Base-by-base conservation (phyloP, 2,113 vertebrate species). In the Myotis davidii region DNA sequence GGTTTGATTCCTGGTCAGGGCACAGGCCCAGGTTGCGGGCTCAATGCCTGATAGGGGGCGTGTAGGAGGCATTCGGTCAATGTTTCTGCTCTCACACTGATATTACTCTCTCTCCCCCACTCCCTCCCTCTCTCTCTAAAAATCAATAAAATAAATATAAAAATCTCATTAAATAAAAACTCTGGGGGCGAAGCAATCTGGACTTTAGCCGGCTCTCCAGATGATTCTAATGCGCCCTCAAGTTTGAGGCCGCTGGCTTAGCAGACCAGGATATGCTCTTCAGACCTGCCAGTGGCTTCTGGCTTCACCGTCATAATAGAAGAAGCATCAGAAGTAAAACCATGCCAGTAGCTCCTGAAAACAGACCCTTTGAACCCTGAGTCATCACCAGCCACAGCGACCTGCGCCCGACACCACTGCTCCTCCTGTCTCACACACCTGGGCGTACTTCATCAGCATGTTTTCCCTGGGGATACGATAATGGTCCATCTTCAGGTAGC, bases 381-480 rank as follows among this genome's bases (percentile, higher is more conserved):
- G 37, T 42, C 54, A 85, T 1, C 18, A 37, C 13, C 9, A 82
- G 42, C 18, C 61, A 74, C 32, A 7, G 29, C 48, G 61, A 6
- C 27, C 72, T 7, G 1, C 0, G 9, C 9, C 0, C 59, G 52
- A 79, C 17, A 9, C 2, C 18, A 21, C 34, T 61, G 54, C 25
- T 54, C 32, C 72, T 81, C 12, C 29, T 20, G 52, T 32, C 52
- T 16, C 27, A 25, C 9, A 97, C 97, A 99, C 99, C 99, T 99
- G 99, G 42, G 99, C 98, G 2, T 99, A 98, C 93, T 99, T 99
- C 99, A 99, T 99, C 92, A 99, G 98, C 99, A 99, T 99, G 97
- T 99, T 99, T 4, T 99, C 99, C 29, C 99, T 98, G 59, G 99
- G 99, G 79, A 99, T 99, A 56, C 99, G 98, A n/a, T 99, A 99